Evolutionary conservation across 2,888 invertebrate genomes (phyloP).

Genomic region (Aricia artaxerxes): DNA sequence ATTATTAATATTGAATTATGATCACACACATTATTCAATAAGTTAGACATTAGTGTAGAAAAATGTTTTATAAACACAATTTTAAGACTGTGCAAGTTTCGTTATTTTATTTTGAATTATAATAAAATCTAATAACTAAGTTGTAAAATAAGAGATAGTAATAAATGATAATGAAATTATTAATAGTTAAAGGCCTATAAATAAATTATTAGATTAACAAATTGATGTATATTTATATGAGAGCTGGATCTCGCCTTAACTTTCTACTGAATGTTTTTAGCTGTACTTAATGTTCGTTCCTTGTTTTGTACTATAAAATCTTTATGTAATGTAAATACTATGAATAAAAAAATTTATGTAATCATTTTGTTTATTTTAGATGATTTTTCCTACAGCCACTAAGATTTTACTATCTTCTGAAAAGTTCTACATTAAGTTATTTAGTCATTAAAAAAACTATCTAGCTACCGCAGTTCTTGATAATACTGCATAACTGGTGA

Average conservation of each 20-base stretch:
- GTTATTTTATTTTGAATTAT: background rate
- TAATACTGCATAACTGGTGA: no score
- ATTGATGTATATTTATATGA: slow-evolving; percentile 9
- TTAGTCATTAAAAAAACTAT: no score
- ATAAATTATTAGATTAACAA: slow-evolving; percentile 3
- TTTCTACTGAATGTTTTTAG: slow-evolving; percentile 9
- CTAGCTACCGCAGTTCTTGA: no score
- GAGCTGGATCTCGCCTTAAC: slow-evolving; percentile 29
- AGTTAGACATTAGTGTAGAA: background rate
- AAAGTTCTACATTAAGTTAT: no score
- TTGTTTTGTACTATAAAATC: slow-evolving; percentile 29
- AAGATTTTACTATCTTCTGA: no score
- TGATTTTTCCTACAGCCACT: background rate
- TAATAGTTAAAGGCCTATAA: slow-evolving; percentile 9
- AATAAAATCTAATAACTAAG: background rate
- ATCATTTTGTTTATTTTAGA: background rate
- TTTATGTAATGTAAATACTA: slow-evolving; percentile 25
- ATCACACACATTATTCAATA: background rate
- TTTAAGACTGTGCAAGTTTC: slow-evolving; percentile 1
- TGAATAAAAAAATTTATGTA: slow-evolving; percentile 15
- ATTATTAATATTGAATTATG: background rate
- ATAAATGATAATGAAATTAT: background rate
- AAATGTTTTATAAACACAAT: background rate
- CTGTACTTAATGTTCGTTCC: slow-evolving; percentile 18
- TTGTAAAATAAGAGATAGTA: background rate